phyloP scores from a whole-genome alignment of 2,888 invertebrate species.

The Agrypnus murinus region DNA sequence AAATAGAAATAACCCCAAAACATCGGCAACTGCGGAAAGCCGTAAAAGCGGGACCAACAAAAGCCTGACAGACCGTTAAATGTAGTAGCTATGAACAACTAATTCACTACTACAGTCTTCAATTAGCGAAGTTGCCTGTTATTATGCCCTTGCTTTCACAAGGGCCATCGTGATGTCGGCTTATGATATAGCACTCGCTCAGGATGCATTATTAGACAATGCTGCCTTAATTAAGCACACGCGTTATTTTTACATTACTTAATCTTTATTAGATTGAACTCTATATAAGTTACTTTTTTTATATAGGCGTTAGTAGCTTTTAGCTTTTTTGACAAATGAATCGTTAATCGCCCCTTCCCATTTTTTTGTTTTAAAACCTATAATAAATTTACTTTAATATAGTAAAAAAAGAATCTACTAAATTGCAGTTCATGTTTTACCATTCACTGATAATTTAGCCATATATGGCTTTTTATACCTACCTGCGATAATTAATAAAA shows the following conservation, averaged over 20 bases:
- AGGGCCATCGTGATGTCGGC: conserved; percentile 62
- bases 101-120: conserved; percentile 70
- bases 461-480: too few relatives aligned
- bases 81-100: conserved; percentile 69
- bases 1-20: conserved; percentile 47
- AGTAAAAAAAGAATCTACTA: too few relatives aligned
- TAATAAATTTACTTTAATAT: too few relatives aligned
- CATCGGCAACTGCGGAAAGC: conserved; percentile 54
- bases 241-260: conserved; percentile 42
- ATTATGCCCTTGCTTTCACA: conserved; percentile 57
- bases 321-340: too few relatives aligned
- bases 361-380: too few relatives aligned
- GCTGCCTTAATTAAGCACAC: conserved; percentile 63
- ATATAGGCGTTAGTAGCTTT: too few relatives aligned
- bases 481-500: too few relatives aligned
- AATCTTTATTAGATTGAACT: not conserved
- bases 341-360: too few relatives aligned
- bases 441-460: too few relatives aligned
- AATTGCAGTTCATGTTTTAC: too few relatives aligned
- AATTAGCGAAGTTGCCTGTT: conserved; percentile 70
- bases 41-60: conserved; percentile 56
- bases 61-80: conserved; percentile 62
- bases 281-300: too few relatives aligned
- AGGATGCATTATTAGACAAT: conserved; percentile 63
- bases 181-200: conserved; percentile 62